Conservation (phyloP, 2,888 invertebrate species). For the Syrista parreyssii region DNA sequence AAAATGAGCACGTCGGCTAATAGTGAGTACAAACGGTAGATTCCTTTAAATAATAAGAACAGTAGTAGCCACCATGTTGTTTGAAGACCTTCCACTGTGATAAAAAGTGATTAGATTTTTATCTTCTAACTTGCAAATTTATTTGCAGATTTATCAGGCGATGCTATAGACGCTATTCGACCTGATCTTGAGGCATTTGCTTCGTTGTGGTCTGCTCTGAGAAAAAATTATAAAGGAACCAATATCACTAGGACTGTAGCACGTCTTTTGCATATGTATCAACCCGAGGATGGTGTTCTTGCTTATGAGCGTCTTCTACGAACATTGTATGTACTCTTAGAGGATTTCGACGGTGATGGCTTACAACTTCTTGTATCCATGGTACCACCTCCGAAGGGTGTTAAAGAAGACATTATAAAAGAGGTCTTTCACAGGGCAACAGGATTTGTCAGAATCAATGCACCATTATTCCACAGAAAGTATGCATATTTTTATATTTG, state of each 20-base stretch:
- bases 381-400: slow-evolving; percentile 47
- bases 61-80: neutral
- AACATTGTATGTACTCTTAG: slow-evolving; percentile 42
- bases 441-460: slow-evolving; percentile 41
- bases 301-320: slow-evolving; percentile 49
- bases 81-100: neutral
- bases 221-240: slow-evolving; percentile 42
- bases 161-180: slow-evolving; percentile 28
- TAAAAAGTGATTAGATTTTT: neutral
- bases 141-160: slow-evolving; percentile 16
- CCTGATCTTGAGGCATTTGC: slow-evolving; percentile 42
- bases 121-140: neutral
- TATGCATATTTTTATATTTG: slow-evolving; percentile 7
- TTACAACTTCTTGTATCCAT: slow-evolving; percentile 47
- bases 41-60: neutral
- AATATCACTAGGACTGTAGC: slow-evolving; percentile 46
- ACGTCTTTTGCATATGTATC: slow-evolving; percentile 49
- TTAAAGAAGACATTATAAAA: slow-evolving; percentile 37
- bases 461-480: slow-evolving; percentile 38
- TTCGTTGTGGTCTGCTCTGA: slow-evolving; percentile 42
- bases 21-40: neutral
- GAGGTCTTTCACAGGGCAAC: slow-evolving; percentile 46
- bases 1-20: neutral
- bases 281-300: slow-evolving; percentile 50
- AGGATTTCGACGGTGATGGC: slow-evolving; percentile 43